phyloP scores from a whole-genome alignment of 2,113 vertebrate species.

The Macaca fascicularis region T2T-MFA8v1.1 NC_088385.1:122910501-122911000 shows the following conservation, averaged over 20 bases:
- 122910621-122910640: constrained; percentile 89
- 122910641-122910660: constrained; percentile 87
- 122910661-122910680: constrained; percentile 84
- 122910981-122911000: constrained; percentile 55
- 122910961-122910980: constrained; percentile 33
- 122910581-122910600: constrained; percentile 87
- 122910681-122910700: constrained; percentile 81
- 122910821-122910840: constrained; percentile 39
- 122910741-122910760: constrained; percentile 79
- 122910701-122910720: constrained; percentile 82
- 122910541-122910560: constrained; percentile 83
- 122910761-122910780: constrained; percentile 77
- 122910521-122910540: constrained; percentile 85
- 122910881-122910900: constrained; percentile 56
- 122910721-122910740: constrained; percentile 71
- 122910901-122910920: not conserved
- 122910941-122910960: not conserved
- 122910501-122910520: constrained; percentile 83
- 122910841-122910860: constrained; percentile 39
- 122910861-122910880: constrained; percentile 68
- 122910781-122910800: constrained; percentile 53
- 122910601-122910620: constrained; percentile 84
- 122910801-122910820: constrained; percentile 55
- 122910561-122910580: constrained; percentile 81
- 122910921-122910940: constrained; percentile 6